Percentiles rank a stretch among this genome's conserved stretches.
These are phyloP conservation scores for Iphiclides podalirius DNA, from an alignment of 2,888 invertebrate species.

Conservation along the genomic window DNA sequence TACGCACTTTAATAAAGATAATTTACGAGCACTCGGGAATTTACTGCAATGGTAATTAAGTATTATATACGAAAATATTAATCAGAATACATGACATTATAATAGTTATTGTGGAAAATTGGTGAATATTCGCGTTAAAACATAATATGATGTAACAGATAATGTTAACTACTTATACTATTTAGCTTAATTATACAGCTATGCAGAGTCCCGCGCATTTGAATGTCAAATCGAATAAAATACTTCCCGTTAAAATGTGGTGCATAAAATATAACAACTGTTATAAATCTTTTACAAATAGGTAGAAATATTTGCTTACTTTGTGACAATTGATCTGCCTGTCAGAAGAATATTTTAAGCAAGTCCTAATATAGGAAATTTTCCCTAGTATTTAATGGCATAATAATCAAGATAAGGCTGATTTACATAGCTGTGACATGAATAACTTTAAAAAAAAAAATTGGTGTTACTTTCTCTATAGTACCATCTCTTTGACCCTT, in stretches of 20 bases:
- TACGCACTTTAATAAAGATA: neutral
- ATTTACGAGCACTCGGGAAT: neutral
- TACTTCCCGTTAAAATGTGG: neutral
- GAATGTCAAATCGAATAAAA: slow-evolving; percentile 6
- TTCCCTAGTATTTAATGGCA: too few relatives aligned
- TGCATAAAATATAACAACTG: neutral
- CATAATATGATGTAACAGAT: slow-evolving; percentile 1
- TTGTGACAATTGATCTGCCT: neutral
- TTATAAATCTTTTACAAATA: too few relatives aligned
- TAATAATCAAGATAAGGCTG: too few relatives aligned
- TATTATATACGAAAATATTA: neutral
- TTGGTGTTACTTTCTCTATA: too few relatives aligned
- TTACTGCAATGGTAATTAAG: neutral
- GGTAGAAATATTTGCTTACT: neutral
- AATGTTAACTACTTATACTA: slow-evolving; percentile 4
- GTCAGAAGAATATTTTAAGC: neutral
- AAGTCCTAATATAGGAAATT: slow-evolving; percentile 1
- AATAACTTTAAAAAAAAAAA: too few relatives aligned
- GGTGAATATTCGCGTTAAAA: neutral
- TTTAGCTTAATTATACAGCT: slow-evolving; percentile 5
- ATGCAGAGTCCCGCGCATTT: slow-evolving; percentile 3
- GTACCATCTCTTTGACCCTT: too few relatives aligned
- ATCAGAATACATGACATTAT: too few relatives aligned
- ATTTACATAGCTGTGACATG: too few relatives aligned
- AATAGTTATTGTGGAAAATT: too few relatives aligned